These are phyloP conservation scores for Gorsachius magnificus DNA, from an alignment of 2,797 vertebrate species.

Conservation along the genomic window DNA sequence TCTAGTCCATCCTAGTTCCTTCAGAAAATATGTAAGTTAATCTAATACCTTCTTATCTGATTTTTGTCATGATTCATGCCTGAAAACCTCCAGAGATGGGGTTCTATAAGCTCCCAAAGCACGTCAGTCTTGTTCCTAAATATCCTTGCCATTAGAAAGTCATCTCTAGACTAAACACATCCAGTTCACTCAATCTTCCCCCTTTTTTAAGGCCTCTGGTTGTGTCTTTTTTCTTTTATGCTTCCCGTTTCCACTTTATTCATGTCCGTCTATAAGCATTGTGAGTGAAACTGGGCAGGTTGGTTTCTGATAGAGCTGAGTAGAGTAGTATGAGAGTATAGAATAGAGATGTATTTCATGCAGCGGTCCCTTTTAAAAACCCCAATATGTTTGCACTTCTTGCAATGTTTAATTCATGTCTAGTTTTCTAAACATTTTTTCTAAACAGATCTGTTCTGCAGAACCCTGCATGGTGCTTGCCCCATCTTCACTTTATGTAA, in stretches of 20 bases:
- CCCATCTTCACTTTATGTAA: accelerated
- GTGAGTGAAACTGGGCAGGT: not conserved
- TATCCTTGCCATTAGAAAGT: not conserved
- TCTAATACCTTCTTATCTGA: not conserved
- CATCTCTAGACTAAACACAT: not conserved
- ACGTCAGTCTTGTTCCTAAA: not conserved
- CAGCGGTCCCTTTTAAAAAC: not conserved
- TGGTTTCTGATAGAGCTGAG: not conserved
- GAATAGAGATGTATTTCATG: not conserved
- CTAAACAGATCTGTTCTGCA: not conserved
- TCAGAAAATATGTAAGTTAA: not conserved
- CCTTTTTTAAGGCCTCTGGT: not conserved
- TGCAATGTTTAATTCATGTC: not conserved
- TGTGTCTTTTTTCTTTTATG: not conserved
- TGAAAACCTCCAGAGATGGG: not conserved
- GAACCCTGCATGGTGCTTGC: not conserved
- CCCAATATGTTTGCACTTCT: not conserved
- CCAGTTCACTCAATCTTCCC: not conserved
- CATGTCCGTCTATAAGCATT: accelerated
- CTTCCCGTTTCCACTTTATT: not conserved
- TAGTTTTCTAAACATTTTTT: not conserved
- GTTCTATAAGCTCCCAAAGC: not conserved
- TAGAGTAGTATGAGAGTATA: not conserved
- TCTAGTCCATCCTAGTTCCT: not conserved
- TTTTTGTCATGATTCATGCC: not conserved